Base-by-base conservation (phyloP, 2,888 invertebrate species). In the Platycheirus rosarum region DNA sequence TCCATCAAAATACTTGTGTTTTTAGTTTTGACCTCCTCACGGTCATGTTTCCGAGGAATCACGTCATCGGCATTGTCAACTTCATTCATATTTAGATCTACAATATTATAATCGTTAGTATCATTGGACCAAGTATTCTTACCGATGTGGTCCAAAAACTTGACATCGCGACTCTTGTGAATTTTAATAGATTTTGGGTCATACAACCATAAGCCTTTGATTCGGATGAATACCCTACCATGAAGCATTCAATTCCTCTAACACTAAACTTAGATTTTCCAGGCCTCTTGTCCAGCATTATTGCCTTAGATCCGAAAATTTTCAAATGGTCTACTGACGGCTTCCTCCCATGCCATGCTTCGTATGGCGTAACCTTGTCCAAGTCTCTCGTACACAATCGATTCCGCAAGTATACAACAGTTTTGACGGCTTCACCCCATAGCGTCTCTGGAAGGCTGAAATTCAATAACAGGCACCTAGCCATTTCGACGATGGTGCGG, bases 321-420 rank as follows among this genome's bases (percentile, higher is more conserved):
- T 53, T 53, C 1, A 18, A 20, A 37, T 37, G 37, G 5, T 20
- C 40, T 20, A 55, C 40, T n/a, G 60, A 60, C n/a, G 29, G 29
- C 29, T 60, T 42, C 20, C 60, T 42, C 6, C 13, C 26, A 16
- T 26, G 29, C 18, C 18, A 55, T 40, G 23, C 53, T 53, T 53
- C 37, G 35, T 37, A 53, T 37, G 37, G 53, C 35, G 20, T 55
- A 14, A 14, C 37, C 2, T 9, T 18, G 7, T 44, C 29, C 29
- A 26, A 9, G 18, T 29, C 16, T 44, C 29, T 60, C 11, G 42
- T 23, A 1, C 13, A 26, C 11, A 9, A 32, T 14, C 42, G 42
- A 11, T 44, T 44, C 11, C 29, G 29, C 9, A 60, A 14, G 9
- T 60, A 89, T 89, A 29, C 48, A 6, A 23, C 23, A 32, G 26